Evolutionary conservation across 2,888 invertebrate species (phyloP).

Genomic region (Barypeithes pellucidus): DNA sequence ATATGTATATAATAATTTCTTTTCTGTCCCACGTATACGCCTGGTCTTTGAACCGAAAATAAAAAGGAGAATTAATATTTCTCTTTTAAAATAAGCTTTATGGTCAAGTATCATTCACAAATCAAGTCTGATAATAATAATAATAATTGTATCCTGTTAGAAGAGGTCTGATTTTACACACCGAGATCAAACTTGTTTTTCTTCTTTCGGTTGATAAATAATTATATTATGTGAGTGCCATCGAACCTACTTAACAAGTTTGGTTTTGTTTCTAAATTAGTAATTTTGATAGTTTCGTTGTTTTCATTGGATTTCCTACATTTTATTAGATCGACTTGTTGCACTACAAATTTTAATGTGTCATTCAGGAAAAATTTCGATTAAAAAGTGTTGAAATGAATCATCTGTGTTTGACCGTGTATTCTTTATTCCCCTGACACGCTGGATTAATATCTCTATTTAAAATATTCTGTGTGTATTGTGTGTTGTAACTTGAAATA

Average conservation of each 20-base stretch:
- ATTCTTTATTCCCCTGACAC: constrained; percentile 2
- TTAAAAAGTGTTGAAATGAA: constrained; percentile 14
- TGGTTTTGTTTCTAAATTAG: not conserved
- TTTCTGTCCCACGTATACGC: too few relatives aligned
- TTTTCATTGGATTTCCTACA: not conserved
- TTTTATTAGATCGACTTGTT: not conserved
- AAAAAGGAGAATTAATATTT: not conserved
- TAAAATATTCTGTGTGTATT: constrained; percentile 17
- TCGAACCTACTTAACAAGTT: constrained; percentile 10
- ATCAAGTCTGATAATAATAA: constrained; percentile 21
- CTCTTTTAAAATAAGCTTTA: not conserved
- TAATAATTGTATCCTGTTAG: constrained; percentile 32
- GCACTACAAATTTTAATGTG: not conserved
- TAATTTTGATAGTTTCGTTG: not conserved
- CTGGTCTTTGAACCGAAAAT: not conserved
- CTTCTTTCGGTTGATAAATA: not conserved
- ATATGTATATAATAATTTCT: too few relatives aligned
- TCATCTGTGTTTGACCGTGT: not conserved
- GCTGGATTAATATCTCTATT: constrained; percentile 18
- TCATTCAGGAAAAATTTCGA: not conserved
- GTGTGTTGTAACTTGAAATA: too few relatives aligned
- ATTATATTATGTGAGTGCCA: constrained; percentile 8
- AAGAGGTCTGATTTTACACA: constrained; percentile 25
- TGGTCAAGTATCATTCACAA: constrained; percentile 19
- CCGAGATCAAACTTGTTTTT: constrained; percentile 26